These are phyloP conservation scores for Hydriomena furcata DNA, from an alignment of 2,888 invertebrate genomes.

Conservation along the genomic window DNA sequence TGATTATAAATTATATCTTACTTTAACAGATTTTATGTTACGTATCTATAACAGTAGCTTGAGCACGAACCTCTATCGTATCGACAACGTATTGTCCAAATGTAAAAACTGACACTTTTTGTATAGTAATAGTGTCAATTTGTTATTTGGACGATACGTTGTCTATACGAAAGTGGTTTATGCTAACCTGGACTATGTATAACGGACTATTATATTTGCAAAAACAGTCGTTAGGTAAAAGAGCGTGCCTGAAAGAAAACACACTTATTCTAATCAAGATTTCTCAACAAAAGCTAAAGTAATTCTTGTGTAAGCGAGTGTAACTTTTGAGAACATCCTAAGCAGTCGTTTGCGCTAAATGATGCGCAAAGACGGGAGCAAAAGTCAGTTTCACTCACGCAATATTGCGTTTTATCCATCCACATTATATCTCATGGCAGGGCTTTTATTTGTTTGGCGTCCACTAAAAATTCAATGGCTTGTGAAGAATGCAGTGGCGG, in stretches of 20 bases:
- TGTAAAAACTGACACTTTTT: too few relatives aligned
- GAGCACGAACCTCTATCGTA: too few relatives aligned
- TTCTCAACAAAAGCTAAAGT: slow-evolving; percentile 20
- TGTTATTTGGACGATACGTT: too few relatives aligned
- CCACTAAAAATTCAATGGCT: slow-evolving; percentile 67
- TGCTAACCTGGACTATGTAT: too few relatives aligned
- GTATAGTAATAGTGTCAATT: too few relatives aligned
- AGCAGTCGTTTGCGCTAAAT: slow-evolving; percentile 37
- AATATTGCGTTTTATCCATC: slow-evolving; percentile 54
- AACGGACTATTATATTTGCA: too few relatives aligned
- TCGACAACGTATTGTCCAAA: too few relatives aligned
- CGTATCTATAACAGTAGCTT: too few relatives aligned
- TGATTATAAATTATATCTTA: too few relatives aligned
- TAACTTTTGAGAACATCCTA: slow-evolving; percentile 32
- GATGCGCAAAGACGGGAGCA: slow-evolving; percentile 37
- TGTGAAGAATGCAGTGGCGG: slow-evolving; percentile 64
- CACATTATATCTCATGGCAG: slow-evolving; percentile 45
- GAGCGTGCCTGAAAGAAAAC: slow-evolving; percentile 13
- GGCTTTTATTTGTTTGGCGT: slow-evolving; percentile 55
- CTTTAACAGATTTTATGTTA: too few relatives aligned
- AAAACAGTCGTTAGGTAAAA: too few relatives aligned
- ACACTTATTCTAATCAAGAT: slow-evolving; percentile 25
- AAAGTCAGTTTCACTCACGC: slow-evolving; percentile 50
- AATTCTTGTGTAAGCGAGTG: slow-evolving; percentile 33
- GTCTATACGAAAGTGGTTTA: too few relatives aligned